Percentiles rank a stretch among this genome's conserved stretches.
Conservation (phyloP, 2,888 invertebrate genomes). For the Dascillus cervinus region DNA sequence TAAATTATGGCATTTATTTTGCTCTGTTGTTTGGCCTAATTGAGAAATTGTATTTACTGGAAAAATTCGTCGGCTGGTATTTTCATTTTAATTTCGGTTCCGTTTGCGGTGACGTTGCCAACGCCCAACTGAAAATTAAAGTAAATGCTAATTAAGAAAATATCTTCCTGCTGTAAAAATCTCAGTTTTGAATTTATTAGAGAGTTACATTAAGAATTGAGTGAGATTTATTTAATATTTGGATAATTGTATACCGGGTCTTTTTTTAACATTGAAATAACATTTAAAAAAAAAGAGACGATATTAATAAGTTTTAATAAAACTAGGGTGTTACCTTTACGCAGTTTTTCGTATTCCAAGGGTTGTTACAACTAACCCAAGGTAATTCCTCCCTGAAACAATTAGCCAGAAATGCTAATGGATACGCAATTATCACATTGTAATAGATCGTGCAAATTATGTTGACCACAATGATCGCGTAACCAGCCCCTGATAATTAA, state of each 20-base stretch:
- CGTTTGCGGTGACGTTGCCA: background rate
- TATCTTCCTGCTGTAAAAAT: no score
- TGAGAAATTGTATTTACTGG: constrained; percentile 65
- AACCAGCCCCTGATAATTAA: constrained; percentile 66
- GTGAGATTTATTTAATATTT: no score
- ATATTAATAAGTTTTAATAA: no score
- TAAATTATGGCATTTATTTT: no score
- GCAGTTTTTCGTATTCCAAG: constrained; percentile 78
- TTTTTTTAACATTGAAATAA: no score
- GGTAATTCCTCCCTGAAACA: constrained; percentile 61
- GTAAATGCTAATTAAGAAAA: no score
- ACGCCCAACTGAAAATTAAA: constrained; percentile 4
- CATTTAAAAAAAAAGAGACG: no score
- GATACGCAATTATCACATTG: constrained; percentile 79
- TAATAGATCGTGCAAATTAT: constrained; percentile 76
- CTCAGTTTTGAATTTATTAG: no score
- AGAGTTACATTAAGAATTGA: no score
- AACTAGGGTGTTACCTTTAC: constrained; percentile 55
- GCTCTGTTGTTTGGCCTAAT: no score
- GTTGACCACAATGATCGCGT: constrained; percentile 73
- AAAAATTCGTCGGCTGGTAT: constrained; percentile 80
- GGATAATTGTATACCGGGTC: no score
- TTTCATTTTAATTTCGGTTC: constrained; percentile 25
- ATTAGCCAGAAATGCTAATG: constrained; percentile 69
- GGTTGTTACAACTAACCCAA: constrained; percentile 69